These are phyloP conservation scores for Spialia ferax DNA, from an alignment of 2,888 invertebrate genomes.

Conservation along the genomic window DNA sequence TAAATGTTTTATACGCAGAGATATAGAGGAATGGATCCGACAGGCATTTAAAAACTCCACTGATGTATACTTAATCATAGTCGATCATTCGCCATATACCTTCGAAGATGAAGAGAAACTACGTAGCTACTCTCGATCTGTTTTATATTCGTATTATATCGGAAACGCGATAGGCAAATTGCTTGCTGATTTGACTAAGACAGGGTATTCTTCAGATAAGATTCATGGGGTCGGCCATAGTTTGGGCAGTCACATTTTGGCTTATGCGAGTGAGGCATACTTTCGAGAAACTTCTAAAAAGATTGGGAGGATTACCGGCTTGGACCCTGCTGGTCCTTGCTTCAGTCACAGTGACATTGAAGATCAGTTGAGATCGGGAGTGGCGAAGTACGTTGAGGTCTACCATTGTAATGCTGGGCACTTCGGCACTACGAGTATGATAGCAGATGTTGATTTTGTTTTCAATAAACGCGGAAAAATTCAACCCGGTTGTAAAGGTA, in stretches of 20 bases:
- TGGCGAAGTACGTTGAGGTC: slow-evolving; percentile 75
- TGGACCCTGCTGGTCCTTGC: slow-evolving; percentile 50
- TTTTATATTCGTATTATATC: slow-evolving; percentile 47
- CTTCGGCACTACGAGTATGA: slow-evolving; percentile 60
- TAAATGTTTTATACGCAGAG: slow-evolving; percentile 44
- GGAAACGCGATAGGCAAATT: slow-evolving; percentile 43
- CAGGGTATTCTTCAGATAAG: slow-evolving; percentile 35
- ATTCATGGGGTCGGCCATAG: slow-evolving; percentile 48
- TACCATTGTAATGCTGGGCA: slow-evolving; percentile 76
- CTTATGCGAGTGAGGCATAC: slow-evolving; percentile 43
- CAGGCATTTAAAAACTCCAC: slow-evolving; percentile 42
- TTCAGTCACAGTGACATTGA: slow-evolving; percentile 43
- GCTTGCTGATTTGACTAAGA: slow-evolving; percentile 38
- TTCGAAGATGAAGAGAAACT: slow-evolving; percentile 42
- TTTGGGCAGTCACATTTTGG: slow-evolving; percentile 47
- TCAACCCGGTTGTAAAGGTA: slow-evolving; percentile 67
- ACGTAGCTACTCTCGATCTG: slow-evolving; percentile 46
- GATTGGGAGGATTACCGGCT: slow-evolving; percentile 44
- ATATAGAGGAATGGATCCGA: slow-evolving; percentile 43
- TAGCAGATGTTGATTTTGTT: slow-evolving; percentile 76
- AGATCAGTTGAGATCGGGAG: slow-evolving; percentile 64
- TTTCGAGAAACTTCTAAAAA: slow-evolving; percentile 32
- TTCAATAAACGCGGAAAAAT: slow-evolving; percentile 71
- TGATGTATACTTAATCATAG: slow-evolving; percentile 45
- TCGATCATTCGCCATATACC: slow-evolving; percentile 48